A percentile compares a stretch with the other conserved stretches of the same genome.
phyloP scores from a whole-genome alignment of 2,113 vertebrate genomes.

The Scortum barcoo region DNA sequence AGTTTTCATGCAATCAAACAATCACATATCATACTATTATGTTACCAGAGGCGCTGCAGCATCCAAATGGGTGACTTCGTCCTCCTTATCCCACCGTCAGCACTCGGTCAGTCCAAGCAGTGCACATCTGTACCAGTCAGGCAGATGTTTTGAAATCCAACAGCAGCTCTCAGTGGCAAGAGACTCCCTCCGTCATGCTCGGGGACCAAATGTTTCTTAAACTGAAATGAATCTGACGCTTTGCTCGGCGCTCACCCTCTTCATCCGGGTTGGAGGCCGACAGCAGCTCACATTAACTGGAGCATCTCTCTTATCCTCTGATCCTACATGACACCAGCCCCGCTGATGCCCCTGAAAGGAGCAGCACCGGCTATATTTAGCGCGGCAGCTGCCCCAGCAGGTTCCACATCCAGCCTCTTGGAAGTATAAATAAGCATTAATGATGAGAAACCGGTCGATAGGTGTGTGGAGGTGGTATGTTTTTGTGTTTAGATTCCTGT shows the following conservation, averaged over 20 bases:
- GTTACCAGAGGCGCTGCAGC: not conserved
- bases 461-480: not conserved
- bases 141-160: constrained; percentile 49
- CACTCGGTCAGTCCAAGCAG: constrained; percentile 11
- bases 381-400: constrained; percentile 59
- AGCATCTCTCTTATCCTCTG: constrained; percentile 64
- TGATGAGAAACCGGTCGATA: constrained; percentile 22
- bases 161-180: constrained; percentile 11
- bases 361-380: constrained; percentile 74
- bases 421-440: constrained; percentile 46
- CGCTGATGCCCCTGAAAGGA: constrained; percentile 67
- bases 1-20: not conserved
- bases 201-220: constrained; percentile 50
- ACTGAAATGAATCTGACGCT: constrained; percentile 54
- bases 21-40: not conserved
- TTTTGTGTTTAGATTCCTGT: constrained; percentile 11
- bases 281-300: constrained; percentile 64
- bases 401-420: constrained; percentile 36
- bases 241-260: constrained; percentile 12
- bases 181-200: constrained; percentile 29
- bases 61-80: not conserved
- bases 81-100: not conserved
- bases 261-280: constrained; percentile 34
- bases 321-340: constrained; percentile 65
- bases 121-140: constrained; percentile 23